Evolutionary conservation across 2,113 vertebrate genomes (phyloP).

Genomic region (Thryonomys swinderianus): DNA sequence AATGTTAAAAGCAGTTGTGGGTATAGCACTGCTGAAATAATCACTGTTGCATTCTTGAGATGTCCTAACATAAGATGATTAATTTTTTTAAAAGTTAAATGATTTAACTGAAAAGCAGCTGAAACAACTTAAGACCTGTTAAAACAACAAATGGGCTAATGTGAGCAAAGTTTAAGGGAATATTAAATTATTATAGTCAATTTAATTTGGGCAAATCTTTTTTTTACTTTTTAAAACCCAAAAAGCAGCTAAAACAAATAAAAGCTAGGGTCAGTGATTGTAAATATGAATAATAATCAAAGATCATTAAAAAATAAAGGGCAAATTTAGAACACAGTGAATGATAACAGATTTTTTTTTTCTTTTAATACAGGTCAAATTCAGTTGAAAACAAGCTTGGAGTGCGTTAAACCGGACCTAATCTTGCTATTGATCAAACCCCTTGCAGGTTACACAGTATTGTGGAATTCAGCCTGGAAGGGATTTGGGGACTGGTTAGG

Average conservation of each 20-base stretch:
- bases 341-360: background rate
- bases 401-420: background rate
- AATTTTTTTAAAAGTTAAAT: slow-evolving; percentile 56
- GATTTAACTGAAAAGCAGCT: slow-evolving; percentile 65
- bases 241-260: slow-evolving; percentile 55
- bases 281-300: slow-evolving; percentile 51
- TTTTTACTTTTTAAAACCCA: background rate
- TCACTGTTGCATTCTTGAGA: slow-evolving; percentile 53
- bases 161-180: slow-evolving; percentile 48
- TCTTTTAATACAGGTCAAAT: slow-evolving; percentile 35
- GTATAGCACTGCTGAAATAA: background rate
- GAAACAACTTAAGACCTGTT: slow-evolving; percentile 70
- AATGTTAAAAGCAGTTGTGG: slow-evolving; percentile 33
- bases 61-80: background rate
- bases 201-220: slow-evolving; percentile 35
- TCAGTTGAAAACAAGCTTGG: slow-evolving; percentile 34
- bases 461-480: background rate
- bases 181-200: slow-evolving; percentile 55
- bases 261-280: slow-evolving; percentile 46
- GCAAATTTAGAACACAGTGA: slow-evolving; percentile 20
- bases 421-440: background rate
- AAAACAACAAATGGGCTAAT: slow-evolving; percentile 60
- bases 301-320: slow-evolving; percentile 40
- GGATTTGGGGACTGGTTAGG: background rate
- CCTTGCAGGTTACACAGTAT: too few relatives aligned